phyloP scores from a whole-genome alignment of 2,797 vertebrate species.

The Melanotaenia parkinsoni region DNA sequence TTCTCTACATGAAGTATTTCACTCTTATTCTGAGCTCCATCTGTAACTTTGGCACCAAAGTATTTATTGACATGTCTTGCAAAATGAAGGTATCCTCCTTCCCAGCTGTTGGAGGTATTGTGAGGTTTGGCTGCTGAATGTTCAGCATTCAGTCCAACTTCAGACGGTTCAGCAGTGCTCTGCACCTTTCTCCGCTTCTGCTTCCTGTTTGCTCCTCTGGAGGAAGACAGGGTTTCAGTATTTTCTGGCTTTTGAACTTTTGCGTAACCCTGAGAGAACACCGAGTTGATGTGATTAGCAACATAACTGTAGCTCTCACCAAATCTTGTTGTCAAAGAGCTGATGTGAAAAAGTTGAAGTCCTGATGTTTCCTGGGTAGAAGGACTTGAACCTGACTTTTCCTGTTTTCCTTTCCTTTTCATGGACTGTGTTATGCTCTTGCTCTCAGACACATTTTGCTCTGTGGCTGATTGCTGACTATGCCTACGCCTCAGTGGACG shows the following conservation, averaged over 20 bases:
- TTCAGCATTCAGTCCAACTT: conserved; percentile 13
- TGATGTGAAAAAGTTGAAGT: conserved; percentile 79
- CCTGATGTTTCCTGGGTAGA: conserved; percentile 22
- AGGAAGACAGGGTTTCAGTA: conserved; percentile 8
- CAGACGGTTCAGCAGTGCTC: conserved; percentile 23
- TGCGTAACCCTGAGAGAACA: conserved; percentile 57
- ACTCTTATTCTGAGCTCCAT: conserved; percentile 26
- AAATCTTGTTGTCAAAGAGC: conserved; percentile 75
- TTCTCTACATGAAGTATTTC: conserved; percentile 14
- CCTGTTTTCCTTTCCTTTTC: conserved; percentile 19
- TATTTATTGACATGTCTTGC: conserved; percentile 79
- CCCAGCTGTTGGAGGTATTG: conserved; percentile 49
- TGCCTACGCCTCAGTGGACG: conserved; percentile 49
- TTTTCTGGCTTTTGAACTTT: conserved; percentile 27
- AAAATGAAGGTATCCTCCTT: conserved; percentile 75
- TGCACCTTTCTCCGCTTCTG: conserved; percentile 36
- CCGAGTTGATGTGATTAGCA: conserved; percentile 77
- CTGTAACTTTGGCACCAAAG: conserved; percentile 72
- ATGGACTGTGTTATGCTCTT: conserved; percentile 20
- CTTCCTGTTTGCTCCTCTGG: conserved; percentile 20
- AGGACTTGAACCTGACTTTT: conserved; percentile 26
- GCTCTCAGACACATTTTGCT: conserved; percentile 17
- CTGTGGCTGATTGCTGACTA: conserved; percentile 36
- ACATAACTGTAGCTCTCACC: conserved; percentile 80
- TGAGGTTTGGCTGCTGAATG: conserved; percentile 12